phyloP scores from a whole-genome alignment of 2,888 invertebrate species.

The Drosophila macrospina region DNA sequence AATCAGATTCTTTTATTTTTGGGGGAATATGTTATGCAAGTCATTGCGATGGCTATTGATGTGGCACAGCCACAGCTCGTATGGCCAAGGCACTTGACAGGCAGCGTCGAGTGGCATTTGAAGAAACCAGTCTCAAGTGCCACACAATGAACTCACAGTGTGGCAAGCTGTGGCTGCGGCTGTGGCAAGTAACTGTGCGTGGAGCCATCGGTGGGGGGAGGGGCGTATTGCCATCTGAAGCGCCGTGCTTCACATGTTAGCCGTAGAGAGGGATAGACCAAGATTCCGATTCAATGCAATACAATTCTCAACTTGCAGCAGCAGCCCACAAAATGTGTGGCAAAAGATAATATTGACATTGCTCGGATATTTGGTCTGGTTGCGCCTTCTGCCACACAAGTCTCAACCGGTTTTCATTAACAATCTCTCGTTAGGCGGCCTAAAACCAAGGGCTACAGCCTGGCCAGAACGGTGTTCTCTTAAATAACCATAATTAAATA shows the following conservation, averaged over 20 bases:
- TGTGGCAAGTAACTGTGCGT: constrained; percentile 37
- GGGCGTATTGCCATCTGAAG: constrained; percentile 54
- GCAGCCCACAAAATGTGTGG: constrained; percentile 49
- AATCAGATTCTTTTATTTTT: constrained; percentile 19
- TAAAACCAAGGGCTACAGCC: constrained; percentile 4
- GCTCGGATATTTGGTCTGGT: constrained; percentile 42
- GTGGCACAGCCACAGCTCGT: constrained; percentile 20
- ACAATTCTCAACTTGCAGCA: constrained; percentile 27
- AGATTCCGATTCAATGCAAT: constrained; percentile 42
- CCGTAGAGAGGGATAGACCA: constrained; percentile 31
- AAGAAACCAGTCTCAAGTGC: constrained; percentile 79
- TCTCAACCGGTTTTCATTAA: constrained; percentile 67
- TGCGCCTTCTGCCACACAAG: constrained; percentile 34
- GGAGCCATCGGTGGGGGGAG: constrained; percentile 17
- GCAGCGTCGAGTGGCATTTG: constrained; percentile 76
- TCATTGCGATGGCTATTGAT: constrained; percentile 73
- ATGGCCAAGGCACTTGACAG: constrained; percentile 74
- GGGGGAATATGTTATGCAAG: constrained; percentile 65
- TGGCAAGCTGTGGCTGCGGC: constrained; percentile 58
- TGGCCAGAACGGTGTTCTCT: constrained; percentile 7
- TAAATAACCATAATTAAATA: constrained; percentile 67
- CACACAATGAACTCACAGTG: constrained; percentile 73
- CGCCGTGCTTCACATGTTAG: constrained; percentile 69
- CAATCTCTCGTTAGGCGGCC: constrained; percentile 46
- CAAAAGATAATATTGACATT: constrained; percentile 57